Evolutionary conservation across 2,797 vertebrate genomes (phyloP), one percentile per base, ranked within the genome.

Genomic region (Corythornis leucogaster): DNA sequence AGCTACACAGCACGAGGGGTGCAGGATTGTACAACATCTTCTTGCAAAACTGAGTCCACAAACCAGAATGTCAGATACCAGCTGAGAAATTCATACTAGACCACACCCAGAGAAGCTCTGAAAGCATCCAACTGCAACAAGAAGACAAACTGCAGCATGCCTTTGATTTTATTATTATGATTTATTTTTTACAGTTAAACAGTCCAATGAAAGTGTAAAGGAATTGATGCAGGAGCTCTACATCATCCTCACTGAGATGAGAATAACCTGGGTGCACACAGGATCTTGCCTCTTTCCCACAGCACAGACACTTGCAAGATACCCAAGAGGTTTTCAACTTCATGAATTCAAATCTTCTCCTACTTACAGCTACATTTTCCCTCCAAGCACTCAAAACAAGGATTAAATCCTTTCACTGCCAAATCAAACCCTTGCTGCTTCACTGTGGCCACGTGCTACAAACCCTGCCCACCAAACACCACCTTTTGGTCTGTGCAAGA

Each of bases 41-140:
- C 93, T 95, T 96, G 95, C 96, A 96, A 93, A 96, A 96, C 89
- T 55, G 28, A 92, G 87, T 78, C 94, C 73, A 92, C 94, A 95
- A 95, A 93, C 88, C 92, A 94, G 94, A 94, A 51, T 74, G 80
- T 91, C 91, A 90, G 95, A 96, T 96, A 96, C 90, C 6, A 85
- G 67, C 81, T 73, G 59, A 92, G 92, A 95, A 94, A 92, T 64
- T 92, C 90, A 76, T 38, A 45, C 84, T 43, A 73, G 48, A 74
- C 94, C 92, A 95, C 96, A 94, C 96, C 96, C 93, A 94, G 88
- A 77, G 31, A 91, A 93, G 1, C 55, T 92, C 81, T 55, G 62
- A 89, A 82, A 87, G 84, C 31, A 35, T 42, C 58, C 54, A 73
- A 78, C 66, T 82, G 66, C 58, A 91, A 63, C 84, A 67, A 91